Evolutionary conservation across 2,888 invertebrate genomes (phyloP), one percentile per base, ranked within the genome.

Genomic region (Eledona agricola): DNA sequence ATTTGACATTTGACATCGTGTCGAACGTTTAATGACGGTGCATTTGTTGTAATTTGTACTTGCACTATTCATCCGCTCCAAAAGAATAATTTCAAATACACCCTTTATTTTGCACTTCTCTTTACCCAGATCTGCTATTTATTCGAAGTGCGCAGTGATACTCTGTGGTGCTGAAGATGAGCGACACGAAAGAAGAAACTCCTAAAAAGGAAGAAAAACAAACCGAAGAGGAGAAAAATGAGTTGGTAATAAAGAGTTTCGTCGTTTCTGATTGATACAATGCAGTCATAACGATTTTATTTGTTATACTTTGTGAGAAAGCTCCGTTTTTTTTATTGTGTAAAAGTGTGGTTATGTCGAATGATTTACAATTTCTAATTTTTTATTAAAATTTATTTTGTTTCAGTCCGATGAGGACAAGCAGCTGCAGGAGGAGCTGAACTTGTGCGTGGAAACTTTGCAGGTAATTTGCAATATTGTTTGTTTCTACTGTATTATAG

Each of bases 361-460:
- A 34, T 49, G 46, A 32, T 47, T 38, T 13, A 17, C 32, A 20
- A 29, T 25, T 52, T 34, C 4, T 9, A 34, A 34, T 17, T 2
- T 17, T 2, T 34, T 17, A 23, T 35, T 32, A 22, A 22, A 23
- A 46, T 29, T 37, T 54, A 9, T 51, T 25, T 38, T 37, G 23
- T 70, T 72, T 57, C 51, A 76, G 74, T 76, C 76, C 9, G 90
- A 90, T 64, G 90, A 90, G 72, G 90, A 90, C 73, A 86, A 85
- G 66, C 81, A 78, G 53, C 77, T 90, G 1, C 86, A 89, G 72
- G 89, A 89, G 58, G 90, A 91, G 67, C 75, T 91, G 28, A 85
- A 84, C 68, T 76, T 87, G 74, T 80, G 88, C 58, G 87, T 91
- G 1, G 86, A 88, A 64, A 79, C 87, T 60, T 74, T 90, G 5